A percentile compares a stretch with the other conserved stretches of the same genome.
Conservation (phyloP, 2,888 invertebrate genomes). For the Caenorhabditis drosophilae region DNA sequence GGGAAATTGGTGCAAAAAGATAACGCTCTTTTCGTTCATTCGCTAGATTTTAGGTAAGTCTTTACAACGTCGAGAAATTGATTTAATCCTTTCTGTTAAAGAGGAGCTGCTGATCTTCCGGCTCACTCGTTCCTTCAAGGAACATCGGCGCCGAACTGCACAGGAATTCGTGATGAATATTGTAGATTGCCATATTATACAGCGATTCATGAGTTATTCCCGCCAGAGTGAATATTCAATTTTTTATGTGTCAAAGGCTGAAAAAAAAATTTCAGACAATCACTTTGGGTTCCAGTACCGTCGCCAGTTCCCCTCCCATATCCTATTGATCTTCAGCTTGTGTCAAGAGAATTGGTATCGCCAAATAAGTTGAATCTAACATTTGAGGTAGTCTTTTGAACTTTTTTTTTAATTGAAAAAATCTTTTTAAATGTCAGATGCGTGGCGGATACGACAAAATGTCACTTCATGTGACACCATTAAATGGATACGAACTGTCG, state of each 20-base stretch:
- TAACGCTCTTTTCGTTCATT: constrained; percentile 64
- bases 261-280: constrained; percentile 38
- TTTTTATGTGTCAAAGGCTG: constrained; percentile 2
- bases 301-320: constrained; percentile 48
- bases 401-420: background rate
- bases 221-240: constrained; percentile 60
- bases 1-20: constrained; percentile 45
- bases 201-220: constrained; percentile 67
- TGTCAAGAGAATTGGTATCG: constrained; percentile 42
- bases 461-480: constrained; percentile 67
- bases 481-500: constrained; percentile 56
- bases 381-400: constrained; percentile 45
- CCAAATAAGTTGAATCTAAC: constrained; percentile 56
- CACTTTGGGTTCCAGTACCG: constrained; percentile 65
- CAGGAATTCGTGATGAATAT: constrained; percentile 63
- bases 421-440: constrained; percentile 28
- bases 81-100: constrained; percentile 7
- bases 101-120: constrained; percentile 61
- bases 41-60: constrained; percentile 58
- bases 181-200: constrained; percentile 67
- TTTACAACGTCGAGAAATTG: too few relatives aligned
- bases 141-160: constrained; percentile 58
- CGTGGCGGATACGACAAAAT: constrained; percentile 65
- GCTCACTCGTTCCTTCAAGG: constrained; percentile 65
- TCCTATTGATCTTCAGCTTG: constrained; percentile 55